Evolutionary conservation across 2,113 vertebrate genomes (phyloP).

Genomic region (Pangasianodon gigas): DNA sequence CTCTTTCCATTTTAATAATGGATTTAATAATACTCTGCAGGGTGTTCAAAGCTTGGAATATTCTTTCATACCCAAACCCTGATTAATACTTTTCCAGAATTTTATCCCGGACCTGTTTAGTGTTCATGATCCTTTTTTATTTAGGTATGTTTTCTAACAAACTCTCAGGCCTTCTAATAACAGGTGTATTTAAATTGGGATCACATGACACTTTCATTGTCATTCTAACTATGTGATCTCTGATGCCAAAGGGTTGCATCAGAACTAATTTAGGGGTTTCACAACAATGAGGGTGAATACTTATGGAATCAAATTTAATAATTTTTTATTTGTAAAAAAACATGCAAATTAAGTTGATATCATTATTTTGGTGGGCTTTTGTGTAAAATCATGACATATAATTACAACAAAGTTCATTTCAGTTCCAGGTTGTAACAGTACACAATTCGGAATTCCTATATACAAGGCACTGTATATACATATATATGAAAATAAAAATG

Average conservation of each 20-base stretch:
- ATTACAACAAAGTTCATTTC: background rate
- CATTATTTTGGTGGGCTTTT: too few species aligned
- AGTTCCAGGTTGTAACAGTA: background rate
- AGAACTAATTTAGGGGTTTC: background rate
- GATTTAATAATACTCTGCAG: background rate
- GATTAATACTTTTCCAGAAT: background rate
- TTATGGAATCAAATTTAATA: background rate
- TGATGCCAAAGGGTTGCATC: background rate
- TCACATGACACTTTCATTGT: background rate
- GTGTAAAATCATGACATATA: too few species aligned
- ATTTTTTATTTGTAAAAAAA: background rate
- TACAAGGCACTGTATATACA: background rate
- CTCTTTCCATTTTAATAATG: background rate
- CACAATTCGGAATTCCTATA: background rate
- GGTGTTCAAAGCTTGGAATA: background rate
- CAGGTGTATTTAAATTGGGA: background rate
- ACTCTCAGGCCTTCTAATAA: background rate
- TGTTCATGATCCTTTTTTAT: background rate
- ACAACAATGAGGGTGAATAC: background rate
- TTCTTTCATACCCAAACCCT: background rate
- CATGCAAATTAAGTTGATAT: background rate
- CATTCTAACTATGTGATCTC: background rate
- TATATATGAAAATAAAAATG: background rate
- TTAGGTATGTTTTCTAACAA: background rate
- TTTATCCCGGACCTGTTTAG: too few species aligned